Conservation (phyloP, 2,888 invertebrate species). For the Phortica okadai region DNA sequence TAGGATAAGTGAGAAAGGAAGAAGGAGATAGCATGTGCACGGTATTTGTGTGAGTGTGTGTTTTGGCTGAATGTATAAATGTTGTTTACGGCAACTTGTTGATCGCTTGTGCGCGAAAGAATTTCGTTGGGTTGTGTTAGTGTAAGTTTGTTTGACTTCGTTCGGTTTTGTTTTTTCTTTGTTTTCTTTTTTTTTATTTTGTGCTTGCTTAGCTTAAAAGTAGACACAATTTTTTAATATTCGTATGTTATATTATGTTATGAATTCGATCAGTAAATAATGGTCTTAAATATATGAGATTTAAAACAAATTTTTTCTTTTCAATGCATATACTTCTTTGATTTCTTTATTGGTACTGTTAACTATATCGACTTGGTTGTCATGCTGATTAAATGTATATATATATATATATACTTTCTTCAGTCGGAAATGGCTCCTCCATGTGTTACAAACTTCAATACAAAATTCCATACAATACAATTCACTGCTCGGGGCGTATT, state of each 20-base stretch:
- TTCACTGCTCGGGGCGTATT: background rate
- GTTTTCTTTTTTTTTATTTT: background rate
- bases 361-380: no score
- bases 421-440: no score
- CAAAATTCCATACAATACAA: background rate
- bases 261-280: no score
- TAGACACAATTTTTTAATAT: background rate
- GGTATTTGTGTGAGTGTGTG: background rate
- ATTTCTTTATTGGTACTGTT: no score
- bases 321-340: no score
- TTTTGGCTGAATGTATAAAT: background rate
- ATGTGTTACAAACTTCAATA: background rate
- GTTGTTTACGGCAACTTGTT: conserved; percentile 17
- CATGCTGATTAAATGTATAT: no score
- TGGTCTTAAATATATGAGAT: no score
- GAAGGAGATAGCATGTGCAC: background rate
- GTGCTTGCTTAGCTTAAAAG: background rate
- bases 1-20: background rate
- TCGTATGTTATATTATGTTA: background rate
- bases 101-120: background rate
- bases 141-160: conserved; percentile 1
- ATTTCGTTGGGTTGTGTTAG: background rate
- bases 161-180: background rate
- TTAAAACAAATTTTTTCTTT: background rate
- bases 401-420: no score